A percentile compares a stretch with the other conserved stretches of the same genome.
Conservation (phyloP, 2,113 vertebrate genomes). For the Suricata suricatta region DNA sequence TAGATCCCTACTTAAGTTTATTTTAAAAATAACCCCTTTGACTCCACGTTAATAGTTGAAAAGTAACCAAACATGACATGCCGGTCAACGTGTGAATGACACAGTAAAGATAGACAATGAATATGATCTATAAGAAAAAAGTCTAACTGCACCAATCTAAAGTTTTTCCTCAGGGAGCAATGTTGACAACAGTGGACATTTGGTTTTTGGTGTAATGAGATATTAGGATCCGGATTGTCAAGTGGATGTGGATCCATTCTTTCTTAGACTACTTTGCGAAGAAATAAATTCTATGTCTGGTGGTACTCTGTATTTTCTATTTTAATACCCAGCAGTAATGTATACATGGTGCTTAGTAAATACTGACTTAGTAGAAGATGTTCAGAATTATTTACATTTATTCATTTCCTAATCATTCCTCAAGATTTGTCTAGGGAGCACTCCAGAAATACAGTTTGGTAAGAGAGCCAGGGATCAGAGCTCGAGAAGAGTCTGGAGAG, state of each 20-base stretch:
- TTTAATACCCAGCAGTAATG: background rate
- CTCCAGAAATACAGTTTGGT: background rate
- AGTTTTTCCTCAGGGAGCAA: background rate
- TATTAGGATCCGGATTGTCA: background rate
- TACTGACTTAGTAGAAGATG: background rate
- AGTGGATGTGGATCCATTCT: background rate
- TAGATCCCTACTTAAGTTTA: background rate
- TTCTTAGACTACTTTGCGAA: background rate
- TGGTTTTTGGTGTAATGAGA: background rate
- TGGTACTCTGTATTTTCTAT: background rate
- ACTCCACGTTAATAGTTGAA: background rate
- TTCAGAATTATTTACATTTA: background rate
- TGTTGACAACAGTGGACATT: background rate
- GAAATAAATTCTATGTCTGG: background rate
- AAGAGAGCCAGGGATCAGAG: background rate
- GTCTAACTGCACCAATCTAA: background rate
- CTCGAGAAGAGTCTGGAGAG: background rate
- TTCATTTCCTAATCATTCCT: background rate
- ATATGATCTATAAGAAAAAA: background rate
- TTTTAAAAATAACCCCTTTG: background rate
- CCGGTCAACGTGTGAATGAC: background rate
- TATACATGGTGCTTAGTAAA: background rate
- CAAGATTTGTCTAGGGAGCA: background rate
- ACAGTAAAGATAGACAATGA: background rate
- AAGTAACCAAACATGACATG: background rate